These are phyloP conservation scores for Oenanthe melanoleuca DNA, from an alignment of 2,113 vertebrate genomes.

Conservation along the genomic window DNA sequence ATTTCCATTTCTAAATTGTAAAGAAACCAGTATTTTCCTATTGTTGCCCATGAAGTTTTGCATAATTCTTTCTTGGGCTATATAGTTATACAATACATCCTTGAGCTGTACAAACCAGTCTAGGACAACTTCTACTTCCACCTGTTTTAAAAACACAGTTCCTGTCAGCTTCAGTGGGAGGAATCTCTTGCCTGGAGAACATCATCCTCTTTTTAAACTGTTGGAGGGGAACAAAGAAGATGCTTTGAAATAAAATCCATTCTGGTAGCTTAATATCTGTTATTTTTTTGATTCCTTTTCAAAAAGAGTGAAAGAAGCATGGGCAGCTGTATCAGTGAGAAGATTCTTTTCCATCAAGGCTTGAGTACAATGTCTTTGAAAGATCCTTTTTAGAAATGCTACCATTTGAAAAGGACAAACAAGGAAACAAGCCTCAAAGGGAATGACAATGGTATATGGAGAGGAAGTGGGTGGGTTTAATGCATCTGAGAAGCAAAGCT, in stretches of 20 bases:
- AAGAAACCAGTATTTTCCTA: constrained; percentile 37
- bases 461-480: constrained; percentile 50
- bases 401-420: constrained; percentile 56
- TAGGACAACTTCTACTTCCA: neutral
- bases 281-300: constrained; percentile 4
- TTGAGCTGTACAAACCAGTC: neutral
- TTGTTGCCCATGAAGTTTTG: constrained; percentile 4
- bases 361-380: constrained; percentile 27
- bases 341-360: neutral
- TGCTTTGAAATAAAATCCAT: neutral
- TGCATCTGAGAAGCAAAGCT: constrained; percentile 39
- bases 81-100: neutral
- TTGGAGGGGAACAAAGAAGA: neutral
- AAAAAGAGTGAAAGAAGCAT: neutral
- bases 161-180: neutral
- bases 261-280: constrained; percentile 13
- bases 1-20: constrained; percentile 23
- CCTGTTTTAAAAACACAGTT: neutral
- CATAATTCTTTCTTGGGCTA: neutral
- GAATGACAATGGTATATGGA: constrained; percentile 41
- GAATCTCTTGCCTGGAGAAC: neutral
- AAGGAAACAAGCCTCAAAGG: constrained; percentile 35
- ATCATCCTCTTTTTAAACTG: neutral
- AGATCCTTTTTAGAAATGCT: constrained; percentile 25
- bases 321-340: neutral